Base-by-base conservation (phyloP, 2,797 vertebrate species). In the Propithecus deckenii region DNA sequence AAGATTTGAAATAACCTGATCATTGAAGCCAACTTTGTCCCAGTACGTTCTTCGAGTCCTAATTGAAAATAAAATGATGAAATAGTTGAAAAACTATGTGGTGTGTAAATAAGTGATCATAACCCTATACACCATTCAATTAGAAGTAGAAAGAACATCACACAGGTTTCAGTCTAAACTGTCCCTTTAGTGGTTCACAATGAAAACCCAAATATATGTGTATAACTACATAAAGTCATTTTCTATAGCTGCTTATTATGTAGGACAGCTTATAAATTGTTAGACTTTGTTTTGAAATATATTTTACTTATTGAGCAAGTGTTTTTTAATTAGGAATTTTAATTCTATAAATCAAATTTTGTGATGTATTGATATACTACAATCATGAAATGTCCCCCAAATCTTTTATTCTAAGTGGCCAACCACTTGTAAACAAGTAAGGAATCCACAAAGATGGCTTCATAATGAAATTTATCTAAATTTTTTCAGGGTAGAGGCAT, bases 291-390 rank as follows among this genome's bases (percentile, higher is more conserved):
- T 63, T 75, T 81, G 18, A 95, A 90, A 86, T 84, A 18, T 50
- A 46, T 55, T 90, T 79, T 71, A 86, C 48, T 94, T 75, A 88
- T 23, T 95, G 67, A 92, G 30, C 90, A 90, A 57, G 13, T 95
- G 28, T 71, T 57, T 85, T 81, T 91, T 48, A 92, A 69, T 80
- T 89, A 94, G 63, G 43, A 89, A 86, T 67, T 93, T 69, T 86
- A 38, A 88, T 95, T 94, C 69, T 87, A 87, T 65, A 94, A 93
- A 94, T 48, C 63, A 87, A 81, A 86, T 94, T 93, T 80, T 95
- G 17, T 96, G 50, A 59, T 84, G 20, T 96, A 30, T 23, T 89
- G 52, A 79, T 57, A 81, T 0, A n/a, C 11, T 91, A 61, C 4
- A 87, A 76, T 94, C 86, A 84, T 32, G 35, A 90, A 86, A 88